These are phyloP conservation scores for Villa cingulata DNA, from an alignment of 2,888 invertebrate species.

Conservation along the genomic window DNA sequence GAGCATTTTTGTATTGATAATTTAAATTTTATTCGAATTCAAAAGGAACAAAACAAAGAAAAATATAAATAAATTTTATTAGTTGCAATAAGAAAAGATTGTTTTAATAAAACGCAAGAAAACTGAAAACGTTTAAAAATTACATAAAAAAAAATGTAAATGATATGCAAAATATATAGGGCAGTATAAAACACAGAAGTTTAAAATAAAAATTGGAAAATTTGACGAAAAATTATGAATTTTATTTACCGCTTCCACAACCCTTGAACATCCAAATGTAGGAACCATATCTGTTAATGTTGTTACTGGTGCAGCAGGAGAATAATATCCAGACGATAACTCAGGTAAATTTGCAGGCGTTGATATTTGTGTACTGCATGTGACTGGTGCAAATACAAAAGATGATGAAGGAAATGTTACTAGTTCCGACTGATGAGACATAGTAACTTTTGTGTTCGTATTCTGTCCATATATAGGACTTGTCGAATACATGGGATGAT, in stretches of 20 bases:
- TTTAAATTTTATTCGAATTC: no score
- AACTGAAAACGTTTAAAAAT: no score
- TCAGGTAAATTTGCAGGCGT: neutral
- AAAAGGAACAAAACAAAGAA: no score
- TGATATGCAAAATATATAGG: no score
- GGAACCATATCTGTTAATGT: conserved; percentile 7
- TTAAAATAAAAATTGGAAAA: no score
- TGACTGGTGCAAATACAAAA: conserved; percentile 27
- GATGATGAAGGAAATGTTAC: conserved; percentile 33
- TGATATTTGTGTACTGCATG: conserved; percentile 9
- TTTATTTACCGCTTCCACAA: conserved; percentile 32
- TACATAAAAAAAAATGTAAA: no score
- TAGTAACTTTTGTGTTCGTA: conserved; percentile 34
- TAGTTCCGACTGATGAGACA: conserved; percentile 37
- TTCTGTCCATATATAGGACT: conserved; percentile 34
- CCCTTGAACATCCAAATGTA: conserved; percentile 14
- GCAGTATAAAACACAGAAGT: no score
- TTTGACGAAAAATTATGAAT: neutral
- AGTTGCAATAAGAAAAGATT: no score
- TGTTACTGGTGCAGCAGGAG: neutral
- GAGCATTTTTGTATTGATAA: no score
- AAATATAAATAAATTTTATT: no score
- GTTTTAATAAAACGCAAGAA: no score
- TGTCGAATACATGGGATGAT: conserved; percentile 36
- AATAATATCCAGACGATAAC: conserved; percentile 1